These are phyloP conservation scores for Stomatorhinus ivindoensis DNA, from an alignment of 2,113 vertebrate species.

Conservation along the genomic window DNA sequence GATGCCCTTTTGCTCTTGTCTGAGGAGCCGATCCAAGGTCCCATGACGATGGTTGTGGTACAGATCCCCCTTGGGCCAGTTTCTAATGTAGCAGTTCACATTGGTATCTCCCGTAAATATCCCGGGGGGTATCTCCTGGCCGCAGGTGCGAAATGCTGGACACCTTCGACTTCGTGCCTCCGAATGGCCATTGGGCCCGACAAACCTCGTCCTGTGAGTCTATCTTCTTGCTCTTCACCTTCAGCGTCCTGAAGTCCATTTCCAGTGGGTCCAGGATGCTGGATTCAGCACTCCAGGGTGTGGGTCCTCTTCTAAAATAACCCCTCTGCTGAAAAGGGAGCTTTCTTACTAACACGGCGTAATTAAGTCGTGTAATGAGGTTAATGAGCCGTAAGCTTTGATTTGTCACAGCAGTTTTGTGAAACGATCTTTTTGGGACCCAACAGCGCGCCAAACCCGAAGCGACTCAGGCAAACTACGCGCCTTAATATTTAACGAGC, in stretches of 20 bases:
- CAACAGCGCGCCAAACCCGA: conserved; percentile 32
- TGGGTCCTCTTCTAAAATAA: neutral
- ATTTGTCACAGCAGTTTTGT: conserved; percentile 10
- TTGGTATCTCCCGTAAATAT: neutral
- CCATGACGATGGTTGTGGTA: neutral
- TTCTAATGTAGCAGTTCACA: neutral
- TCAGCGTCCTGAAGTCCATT: neutral
- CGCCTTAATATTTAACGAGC: conserved; percentile 44
- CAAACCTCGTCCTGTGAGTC: neutral
- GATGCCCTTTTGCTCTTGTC: neutral
- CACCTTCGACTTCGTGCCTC: neutral
- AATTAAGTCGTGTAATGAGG: neutral
- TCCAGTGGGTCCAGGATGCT: neutral
- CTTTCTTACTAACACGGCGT: neutral
- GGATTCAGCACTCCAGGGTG: neutral
- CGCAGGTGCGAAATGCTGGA: neutral
- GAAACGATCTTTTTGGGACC: conserved; percentile 6
- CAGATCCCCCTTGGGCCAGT: neutral
- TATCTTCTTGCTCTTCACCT: neutral
- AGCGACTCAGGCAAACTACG: conserved; percentile 39
- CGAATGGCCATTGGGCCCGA: neutral
- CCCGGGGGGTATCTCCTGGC: neutral
- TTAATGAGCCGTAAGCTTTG: neutral
- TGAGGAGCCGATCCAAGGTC: neutral
- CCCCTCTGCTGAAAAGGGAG: neutral